Evolutionary conservation across 92 coral and sea anemone species (phyloP), one percentile per base, ranked within the genome.

Genomic region (Isaurus tuberculatus): DNA sequence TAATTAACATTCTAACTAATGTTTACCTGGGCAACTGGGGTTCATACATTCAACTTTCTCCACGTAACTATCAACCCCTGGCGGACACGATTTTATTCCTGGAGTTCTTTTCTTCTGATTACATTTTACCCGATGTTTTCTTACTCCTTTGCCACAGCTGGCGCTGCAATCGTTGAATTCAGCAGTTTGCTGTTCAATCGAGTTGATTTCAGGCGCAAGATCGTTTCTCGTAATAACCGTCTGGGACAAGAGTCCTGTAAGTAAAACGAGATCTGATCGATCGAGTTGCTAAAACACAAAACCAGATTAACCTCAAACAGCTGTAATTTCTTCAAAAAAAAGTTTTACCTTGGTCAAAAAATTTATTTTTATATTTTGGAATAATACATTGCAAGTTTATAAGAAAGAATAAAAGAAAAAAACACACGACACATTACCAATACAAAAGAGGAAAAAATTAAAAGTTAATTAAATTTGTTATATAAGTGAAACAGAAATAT

Each of bases 11-110:
- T n/a, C n/a, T n/a, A n/a, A n/a, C n/a, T 34, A 36, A 23, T 20
- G 13, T 64, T 79, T 86, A 92, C 98, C 98, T 82, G 99, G 98
- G 42, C 99, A 97, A 40, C 98, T 89, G 55, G 99, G 99, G 63
- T 86, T 90, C 65, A 89, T 87, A 55, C 99, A 97, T 16, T 95
- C 95, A 25, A 88, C 86, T 64, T 93, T 89, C 49, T 97, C 94
- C 23, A 88, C 85, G 73, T 74, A 85, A 22, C 87, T 79, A 65
- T 92, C 89, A 65, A 87, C 85, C 73, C 98, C 98, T 2, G 90
- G 72, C 25, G 87, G 83, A 83, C 99, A 97, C 49, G 79, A 80
- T n/a, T n/a, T n/a, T n/a, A 81, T 85, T 36, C 88, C 88, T 70
- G 73, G 82, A 29, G 79, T 84, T 66, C 88, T 81, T 15, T 88